A percentile compares a stretch with the other conserved stretches of the same genome.
phyloP scores from a whole-genome alignment of 2,888 invertebrate species.

The Eupithecia centaureata region DNA sequence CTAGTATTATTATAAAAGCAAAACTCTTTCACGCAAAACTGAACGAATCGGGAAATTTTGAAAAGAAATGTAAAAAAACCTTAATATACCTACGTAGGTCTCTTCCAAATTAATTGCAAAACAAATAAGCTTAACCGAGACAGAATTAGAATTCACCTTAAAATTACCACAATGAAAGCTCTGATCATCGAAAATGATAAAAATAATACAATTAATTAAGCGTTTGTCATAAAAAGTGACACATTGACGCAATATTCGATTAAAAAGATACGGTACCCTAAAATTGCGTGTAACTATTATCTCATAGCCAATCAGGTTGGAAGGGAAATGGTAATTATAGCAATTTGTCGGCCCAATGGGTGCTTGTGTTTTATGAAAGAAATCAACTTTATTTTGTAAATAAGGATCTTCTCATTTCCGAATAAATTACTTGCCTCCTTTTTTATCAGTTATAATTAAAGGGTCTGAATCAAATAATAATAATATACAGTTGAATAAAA shows the following conservation, averaged over 20 bases:
- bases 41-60: too few species aligned
- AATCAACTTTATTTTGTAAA: conserved; percentile 21
- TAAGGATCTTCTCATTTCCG: conserved; percentile 3
- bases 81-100: too few species aligned
- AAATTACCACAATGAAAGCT: conserved; percentile 5
- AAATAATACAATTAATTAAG: conserved; percentile 60
- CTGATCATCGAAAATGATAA: conserved; percentile 39
- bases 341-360: conserved; percentile 67
- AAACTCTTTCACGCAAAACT: too few species aligned
- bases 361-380: conserved; percentile 33
- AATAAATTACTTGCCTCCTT: not conserved
- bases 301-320: conserved; percentile 50
- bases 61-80: too few species aligned
- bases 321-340: conserved; percentile 66
- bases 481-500: not conserved
- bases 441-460: not conserved
- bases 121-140: too few species aligned
- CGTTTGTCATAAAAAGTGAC: conserved; percentile 63
- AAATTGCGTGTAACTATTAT: conserved; percentile 67
- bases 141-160: not conserved
- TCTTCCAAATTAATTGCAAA: too few species aligned
- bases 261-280: conserved; percentile 59
- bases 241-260: conserved; percentile 62
- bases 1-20: too few species aligned
- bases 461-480: not conserved